Evolutionary conservation across 1,140 invertebrate genomes (phyloP).

Genomic region (Lepidostoma basale): DNA sequence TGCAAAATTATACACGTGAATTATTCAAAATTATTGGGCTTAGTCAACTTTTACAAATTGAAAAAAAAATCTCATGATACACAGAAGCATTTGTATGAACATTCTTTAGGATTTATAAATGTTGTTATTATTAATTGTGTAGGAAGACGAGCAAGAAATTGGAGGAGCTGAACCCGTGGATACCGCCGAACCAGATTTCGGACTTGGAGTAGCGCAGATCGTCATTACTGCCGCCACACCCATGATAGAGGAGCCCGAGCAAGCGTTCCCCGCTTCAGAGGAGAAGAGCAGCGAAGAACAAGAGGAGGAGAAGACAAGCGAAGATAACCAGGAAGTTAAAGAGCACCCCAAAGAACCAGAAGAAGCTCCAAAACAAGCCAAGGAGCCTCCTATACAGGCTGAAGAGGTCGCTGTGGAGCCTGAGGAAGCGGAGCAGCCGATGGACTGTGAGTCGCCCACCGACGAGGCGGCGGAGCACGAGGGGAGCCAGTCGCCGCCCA

Average conservation of each 20-base stretch:
- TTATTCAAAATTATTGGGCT: no score
- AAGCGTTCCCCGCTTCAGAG: slow-evolving; percentile 63
- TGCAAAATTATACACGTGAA: no score
- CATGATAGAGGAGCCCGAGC: slow-evolving; percentile 79
- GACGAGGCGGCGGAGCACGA: slow-evolving; percentile 47
- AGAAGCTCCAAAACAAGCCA: slow-evolving; percentile 54
- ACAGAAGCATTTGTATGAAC: no score
- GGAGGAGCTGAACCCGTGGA: slow-evolving; percentile 12
- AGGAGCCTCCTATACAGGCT: slow-evolving; percentile 53
- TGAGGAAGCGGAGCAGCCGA: slow-evolving; percentile 50
- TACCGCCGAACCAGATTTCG: slow-evolving; percentile 48
- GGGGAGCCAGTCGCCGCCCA: slow-evolving; percentile 59
- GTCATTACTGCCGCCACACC: slow-evolving; percentile 89
- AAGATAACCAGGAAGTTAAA: slow-evolving; percentile 30
- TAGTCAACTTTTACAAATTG: no score
- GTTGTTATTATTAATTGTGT: background rate
- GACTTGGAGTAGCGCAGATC: slow-evolving; percentile 81
- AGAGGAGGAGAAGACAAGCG: slow-evolving; percentile 48
- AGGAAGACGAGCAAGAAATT: slow-evolving; percentile 11
- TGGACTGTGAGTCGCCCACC: slow-evolving; percentile 51
- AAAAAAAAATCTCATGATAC: no score
- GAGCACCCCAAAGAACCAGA: background rate
- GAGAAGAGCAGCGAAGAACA: slow-evolving; percentile 54
- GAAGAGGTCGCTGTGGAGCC: slow-evolving; percentile 31
- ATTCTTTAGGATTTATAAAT: no score